These are phyloP conservation scores for Echeneis naucrates DNA, from an alignment of 2,797 vertebrate genomes.

Conservation along the genomic window DNA sequence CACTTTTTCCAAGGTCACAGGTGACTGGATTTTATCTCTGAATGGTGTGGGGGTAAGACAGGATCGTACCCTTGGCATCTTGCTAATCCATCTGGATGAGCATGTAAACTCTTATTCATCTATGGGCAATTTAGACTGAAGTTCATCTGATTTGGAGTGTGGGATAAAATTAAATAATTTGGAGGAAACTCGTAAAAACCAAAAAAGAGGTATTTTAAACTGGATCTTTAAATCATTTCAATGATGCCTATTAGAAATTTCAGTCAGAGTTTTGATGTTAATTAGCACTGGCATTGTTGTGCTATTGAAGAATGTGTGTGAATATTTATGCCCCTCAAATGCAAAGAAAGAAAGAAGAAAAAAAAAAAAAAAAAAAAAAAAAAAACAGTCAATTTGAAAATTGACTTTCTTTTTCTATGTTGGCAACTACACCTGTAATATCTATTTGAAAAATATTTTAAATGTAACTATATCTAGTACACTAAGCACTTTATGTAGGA, in stretches of 20 bases:
- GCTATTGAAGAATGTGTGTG: conserved; percentile 11
- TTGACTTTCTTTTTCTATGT: background rate
- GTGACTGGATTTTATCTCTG: conserved; percentile 7
- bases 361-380: conserved; percentile 1
- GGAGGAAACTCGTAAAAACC: conserved; percentile 30
- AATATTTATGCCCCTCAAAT: conserved; percentile 7
- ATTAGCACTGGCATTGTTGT: conserved; percentile 38
- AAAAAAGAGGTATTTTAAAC: conserved; percentile 8
- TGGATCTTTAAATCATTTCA: conserved; percentile 27
- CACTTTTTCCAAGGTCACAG: conserved; percentile 34
- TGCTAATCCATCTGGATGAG: conserved; percentile 26
- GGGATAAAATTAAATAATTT: conserved; percentile 37
- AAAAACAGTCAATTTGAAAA: conserved; percentile 6
- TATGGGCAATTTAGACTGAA: conserved; percentile 31
- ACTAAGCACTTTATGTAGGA: background rate
- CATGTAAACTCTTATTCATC: conserved; percentile 45
- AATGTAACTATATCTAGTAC: conserved; percentile 4
- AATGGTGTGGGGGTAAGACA: conserved; percentile 31
- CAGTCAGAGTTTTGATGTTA: conserved; percentile 36
- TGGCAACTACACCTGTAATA: conserved; percentile 1
- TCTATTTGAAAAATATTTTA: conserved; percentile 7
- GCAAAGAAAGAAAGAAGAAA: conserved; percentile 9
- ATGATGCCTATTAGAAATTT: conserved; percentile 29
- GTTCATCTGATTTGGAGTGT: conserved; percentile 33
- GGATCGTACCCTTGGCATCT: conserved; percentile 54